Conservation (phyloP, 2,888 invertebrate genomes). For the Hyposoter dolosus region DNA sequence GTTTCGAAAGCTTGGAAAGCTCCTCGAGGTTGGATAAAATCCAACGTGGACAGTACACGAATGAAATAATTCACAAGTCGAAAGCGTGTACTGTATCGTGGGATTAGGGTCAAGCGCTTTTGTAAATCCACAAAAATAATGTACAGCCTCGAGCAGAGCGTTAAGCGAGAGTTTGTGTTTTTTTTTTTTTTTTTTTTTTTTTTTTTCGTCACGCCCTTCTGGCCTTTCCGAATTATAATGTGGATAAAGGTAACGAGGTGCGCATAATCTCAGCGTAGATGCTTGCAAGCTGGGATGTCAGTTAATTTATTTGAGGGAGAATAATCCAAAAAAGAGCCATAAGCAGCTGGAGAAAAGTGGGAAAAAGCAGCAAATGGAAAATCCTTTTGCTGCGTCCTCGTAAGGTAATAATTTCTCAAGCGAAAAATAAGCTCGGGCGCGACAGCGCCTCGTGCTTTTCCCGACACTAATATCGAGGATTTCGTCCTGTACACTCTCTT, state of each 20-base stretch:
- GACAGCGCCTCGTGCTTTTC: conserved; percentile 31
- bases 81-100: conserved; percentile 11
- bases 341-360: neutral
- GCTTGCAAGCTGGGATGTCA: conserved; percentile 29
- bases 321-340: conserved; percentile 44
- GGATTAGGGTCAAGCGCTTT: conserved; percentile 65
- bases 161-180: conserved; percentile 38
- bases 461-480: conserved; percentile 37
- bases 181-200: conserved; percentile 26
- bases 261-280: conserved; percentile 68
- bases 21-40: conserved; percentile 42
- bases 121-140: conserved; percentile 66
- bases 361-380: conserved; percentile 1
- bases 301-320: conserved; percentile 23
- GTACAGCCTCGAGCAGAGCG: conserved; percentile 27
- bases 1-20: conserved; percentile 55
- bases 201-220: conserved; percentile 16
- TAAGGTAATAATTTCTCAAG: conserved; percentile 59
- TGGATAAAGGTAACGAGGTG: conserved; percentile 69
- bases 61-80: neutral
- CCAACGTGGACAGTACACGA: conserved; percentile 18
- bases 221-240: conserved; percentile 62
- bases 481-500: conserved; percentile 51
- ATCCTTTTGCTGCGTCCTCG: conserved; percentile 1
- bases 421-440: conserved; percentile 33